phyloP scores from a whole-genome alignment of 2,797 vertebrate genomes.

The Syngnathus acus region DNA sequence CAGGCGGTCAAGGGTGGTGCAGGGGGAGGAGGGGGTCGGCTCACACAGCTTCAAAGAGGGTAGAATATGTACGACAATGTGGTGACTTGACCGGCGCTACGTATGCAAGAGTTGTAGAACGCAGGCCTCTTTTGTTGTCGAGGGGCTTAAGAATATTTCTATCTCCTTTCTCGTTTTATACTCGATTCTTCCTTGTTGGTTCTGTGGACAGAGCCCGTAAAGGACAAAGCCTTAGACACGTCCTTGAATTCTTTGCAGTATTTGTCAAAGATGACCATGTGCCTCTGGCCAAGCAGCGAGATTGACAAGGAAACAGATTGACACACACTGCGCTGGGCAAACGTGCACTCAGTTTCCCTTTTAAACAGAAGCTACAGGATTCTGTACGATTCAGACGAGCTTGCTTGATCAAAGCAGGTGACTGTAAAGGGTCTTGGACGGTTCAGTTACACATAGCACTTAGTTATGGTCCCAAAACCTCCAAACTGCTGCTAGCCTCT shows the following conservation, averaged over 20 bases:
- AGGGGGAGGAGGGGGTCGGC: conserved; percentile 22
- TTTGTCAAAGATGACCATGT: conserved; percentile 58
- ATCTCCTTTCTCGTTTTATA: conserved; percentile 36
- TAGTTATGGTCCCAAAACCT: conserved; percentile 52
- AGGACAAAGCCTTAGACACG: conserved; percentile 24
- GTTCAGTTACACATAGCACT: conserved; percentile 37
- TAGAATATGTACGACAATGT: conserved; percentile 10
- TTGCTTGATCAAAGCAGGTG: conserved; percentile 56
- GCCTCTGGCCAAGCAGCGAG: conserved; percentile 50
- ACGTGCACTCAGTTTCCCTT: conserved; percentile 11
- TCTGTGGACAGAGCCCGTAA: conserved; percentile 35
- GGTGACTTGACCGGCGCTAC: conserved; percentile 11
- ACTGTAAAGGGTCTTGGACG: conserved; percentile 26
- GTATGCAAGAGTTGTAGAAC: neutral
- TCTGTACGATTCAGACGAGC: conserved; percentile 46
- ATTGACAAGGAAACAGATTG: conserved; percentile 33
- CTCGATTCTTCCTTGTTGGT: conserved; percentile 40
- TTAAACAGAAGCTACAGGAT: conserved; percentile 25
- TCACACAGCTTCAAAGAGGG: conserved; percentile 40
- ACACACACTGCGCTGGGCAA: conserved; percentile 44
- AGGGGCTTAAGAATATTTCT: conserved; percentile 15
- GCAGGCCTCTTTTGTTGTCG: neutral
- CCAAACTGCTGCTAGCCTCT: conserved; percentile 68
- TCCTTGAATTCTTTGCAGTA: conserved; percentile 44
- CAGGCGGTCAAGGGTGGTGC: conserved; percentile 35